Percentiles rank a stretch among this genome's conserved stretches.
Conservation (phyloP, 1,140 invertebrate genomes). For the Chironomus striatipennis region DNA sequence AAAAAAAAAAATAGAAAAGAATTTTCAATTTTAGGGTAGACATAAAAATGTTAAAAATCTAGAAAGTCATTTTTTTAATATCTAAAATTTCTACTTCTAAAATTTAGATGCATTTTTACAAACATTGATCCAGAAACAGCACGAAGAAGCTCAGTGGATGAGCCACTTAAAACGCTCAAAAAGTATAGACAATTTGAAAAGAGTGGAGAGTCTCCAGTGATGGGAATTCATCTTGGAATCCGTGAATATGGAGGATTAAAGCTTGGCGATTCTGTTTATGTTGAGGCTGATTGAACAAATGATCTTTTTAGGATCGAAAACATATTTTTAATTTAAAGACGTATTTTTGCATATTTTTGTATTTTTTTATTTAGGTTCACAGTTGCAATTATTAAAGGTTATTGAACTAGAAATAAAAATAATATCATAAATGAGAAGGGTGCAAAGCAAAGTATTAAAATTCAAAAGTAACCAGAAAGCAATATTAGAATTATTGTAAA, state of each 20-base stretch:
- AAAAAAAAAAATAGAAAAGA: too few relatives aligned
- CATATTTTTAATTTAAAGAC: too few relatives aligned
- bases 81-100: neutral
- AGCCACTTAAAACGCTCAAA: constrained; percentile 48
- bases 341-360: neutral
- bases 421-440: too few relatives aligned
- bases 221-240: constrained; percentile 25
- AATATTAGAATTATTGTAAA: too few relatives aligned
- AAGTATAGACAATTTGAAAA: constrained; percentile 29
- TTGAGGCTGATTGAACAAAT: constrained; percentile 11
- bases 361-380: neutral
- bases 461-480: too few relatives aligned
- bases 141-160: constrained; percentile 41
- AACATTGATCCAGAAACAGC: constrained; percentile 50
- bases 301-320: neutral
- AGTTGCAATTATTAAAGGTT: too few relatives aligned
- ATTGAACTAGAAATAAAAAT: too few relatives aligned
- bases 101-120: constrained; percentile 45
- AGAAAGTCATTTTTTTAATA: neutral
- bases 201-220: constrained; percentile 20
- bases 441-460: too few relatives aligned
- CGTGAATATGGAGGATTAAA: neutral
- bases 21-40: neutral
- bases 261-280: constrained; percentile 24
- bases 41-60: neutral